These are phyloP conservation scores for Scomberomorus guttatus DNA, from an alignment of 2,797 vertebrate genomes.

Conservation along the genomic window DNA sequence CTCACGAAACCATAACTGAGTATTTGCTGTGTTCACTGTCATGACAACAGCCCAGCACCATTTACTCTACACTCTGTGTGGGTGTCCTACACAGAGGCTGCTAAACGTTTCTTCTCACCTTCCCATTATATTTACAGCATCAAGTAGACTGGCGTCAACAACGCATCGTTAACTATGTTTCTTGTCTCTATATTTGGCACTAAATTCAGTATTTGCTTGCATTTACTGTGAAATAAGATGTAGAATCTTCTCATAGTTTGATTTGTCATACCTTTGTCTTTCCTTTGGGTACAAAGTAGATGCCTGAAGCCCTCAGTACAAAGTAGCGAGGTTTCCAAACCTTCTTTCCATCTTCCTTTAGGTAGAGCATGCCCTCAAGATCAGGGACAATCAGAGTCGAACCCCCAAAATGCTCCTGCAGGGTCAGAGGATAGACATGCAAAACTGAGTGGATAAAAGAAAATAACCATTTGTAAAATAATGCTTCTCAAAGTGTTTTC, in stretches of 20 bases:
- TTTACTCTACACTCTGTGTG: not conserved
- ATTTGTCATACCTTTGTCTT: constrained; percentile 91
- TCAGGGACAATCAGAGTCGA: constrained; percentile 90
- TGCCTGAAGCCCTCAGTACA: constrained; percentile 92
- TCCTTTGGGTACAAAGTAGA: constrained; percentile 95
- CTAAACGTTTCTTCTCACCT: not conserved
- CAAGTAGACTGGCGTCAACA: not conserved
- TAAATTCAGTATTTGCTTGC: not conserved
- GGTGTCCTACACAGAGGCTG: not conserved
- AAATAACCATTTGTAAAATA: not conserved
- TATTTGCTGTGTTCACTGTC: not conserved
- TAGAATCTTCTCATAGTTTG: not conserved
- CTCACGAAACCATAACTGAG: not conserved
- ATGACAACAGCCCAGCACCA: not conserved
- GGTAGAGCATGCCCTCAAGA: constrained; percentile 90
- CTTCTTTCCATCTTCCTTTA: constrained; percentile 94
- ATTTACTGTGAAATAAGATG: not conserved
- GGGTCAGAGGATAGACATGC: not conserved
- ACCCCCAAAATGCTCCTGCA: constrained; percentile 91
- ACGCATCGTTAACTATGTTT: no score
- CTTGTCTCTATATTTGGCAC: no score
- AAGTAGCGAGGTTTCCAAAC: constrained; percentile 94
- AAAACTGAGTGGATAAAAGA: not conserved
- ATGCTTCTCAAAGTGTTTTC: not conserved
- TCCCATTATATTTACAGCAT: not conserved